Evolutionary conservation across 2,113 vertebrate species (phyloP).

Genomic region (Alces alces): DNA sequence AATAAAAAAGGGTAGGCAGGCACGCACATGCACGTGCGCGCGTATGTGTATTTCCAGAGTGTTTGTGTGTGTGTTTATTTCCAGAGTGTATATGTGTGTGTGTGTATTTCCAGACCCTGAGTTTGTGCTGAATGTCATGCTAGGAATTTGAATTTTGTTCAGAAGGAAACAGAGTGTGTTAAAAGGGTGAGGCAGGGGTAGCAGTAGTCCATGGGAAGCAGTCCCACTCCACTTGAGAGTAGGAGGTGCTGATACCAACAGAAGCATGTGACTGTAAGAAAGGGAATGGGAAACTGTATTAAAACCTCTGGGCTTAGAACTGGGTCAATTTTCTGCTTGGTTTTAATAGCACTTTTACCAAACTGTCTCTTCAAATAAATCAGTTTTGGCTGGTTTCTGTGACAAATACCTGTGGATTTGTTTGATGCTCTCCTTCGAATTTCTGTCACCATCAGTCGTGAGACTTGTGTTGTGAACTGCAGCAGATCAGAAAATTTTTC

Average conservation of each 20-base stretch:
- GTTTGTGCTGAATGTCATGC: not conserved
- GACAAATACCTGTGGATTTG: conserved; percentile 93
- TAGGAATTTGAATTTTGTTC: not conserved
- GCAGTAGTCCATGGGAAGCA: not conserved
- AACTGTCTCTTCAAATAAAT: not conserved
- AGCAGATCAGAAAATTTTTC: conserved; percentile 99
- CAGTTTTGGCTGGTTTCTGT: not conserved
- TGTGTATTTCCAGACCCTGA: not conserved
- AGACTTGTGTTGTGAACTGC: conserved; percentile 99
- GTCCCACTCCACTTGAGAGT: not conserved
- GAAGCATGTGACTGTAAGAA: not conserved
- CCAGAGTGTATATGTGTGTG: not conserved
- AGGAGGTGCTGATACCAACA: not conserved
- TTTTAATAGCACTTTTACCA: not conserved
- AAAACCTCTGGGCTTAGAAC: not conserved
- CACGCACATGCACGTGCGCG: accelerated
- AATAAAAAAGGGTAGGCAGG: not conserved
- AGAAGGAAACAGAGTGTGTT: not conserved
- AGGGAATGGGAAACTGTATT: not conserved
- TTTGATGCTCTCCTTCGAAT: conserved; percentile 97
- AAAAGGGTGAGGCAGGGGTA: accelerated
- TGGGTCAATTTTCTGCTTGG: not conserved
- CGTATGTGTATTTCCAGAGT: not conserved
- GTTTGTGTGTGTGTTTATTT: accelerated
- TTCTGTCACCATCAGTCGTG: conserved; percentile 98